These are phyloP conservation scores for Tromatobia lineatoria DNA, from an alignment of 2,888 invertebrate genomes.

Conservation along the genomic window DNA sequence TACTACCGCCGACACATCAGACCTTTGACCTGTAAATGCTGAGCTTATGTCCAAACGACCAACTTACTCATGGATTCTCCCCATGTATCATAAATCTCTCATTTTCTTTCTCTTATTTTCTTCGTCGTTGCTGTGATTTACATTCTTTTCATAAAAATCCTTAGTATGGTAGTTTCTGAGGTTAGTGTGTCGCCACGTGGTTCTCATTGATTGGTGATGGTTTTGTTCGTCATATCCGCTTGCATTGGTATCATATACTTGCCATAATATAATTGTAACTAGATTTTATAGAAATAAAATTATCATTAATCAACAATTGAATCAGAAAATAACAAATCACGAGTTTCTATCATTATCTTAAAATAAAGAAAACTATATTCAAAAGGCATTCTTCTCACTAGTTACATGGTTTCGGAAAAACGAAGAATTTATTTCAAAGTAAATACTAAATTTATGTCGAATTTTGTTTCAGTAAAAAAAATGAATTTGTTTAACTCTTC, in stretches of 20 bases:
- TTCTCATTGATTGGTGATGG: not conserved
- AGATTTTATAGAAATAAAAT: not conserved
- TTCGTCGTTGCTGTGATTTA: slow-evolving; percentile 1
- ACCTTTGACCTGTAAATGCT: slow-evolving; percentile 54
- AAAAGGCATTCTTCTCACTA: too few relatives aligned
- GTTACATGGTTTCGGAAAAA: too few relatives aligned
- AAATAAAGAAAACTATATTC: too few relatives aligned
- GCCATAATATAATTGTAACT: not conserved
- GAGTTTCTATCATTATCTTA: too few relatives aligned
- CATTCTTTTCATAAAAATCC: not conserved
- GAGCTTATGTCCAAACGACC: not conserved
- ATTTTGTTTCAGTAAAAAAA: too few relatives aligned
- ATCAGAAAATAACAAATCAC: too few relatives aligned
- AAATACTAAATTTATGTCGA: too few relatives aligned
- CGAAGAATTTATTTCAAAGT: too few relatives aligned
- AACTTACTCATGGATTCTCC: slow-evolving; percentile 32
- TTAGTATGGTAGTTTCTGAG: not conserved
- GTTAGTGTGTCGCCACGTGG: slow-evolving; percentile 13
- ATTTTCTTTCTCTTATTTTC: slow-evolving; percentile 4
- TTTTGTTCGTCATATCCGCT: not conserved
- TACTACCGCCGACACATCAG: slow-evolving; percentile 25
- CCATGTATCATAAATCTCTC: slow-evolving; percentile 19
- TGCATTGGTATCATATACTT: not conserved
- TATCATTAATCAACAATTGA: too few relatives aligned
- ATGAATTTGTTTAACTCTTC: too few relatives aligned